These are phyloP conservation scores for Digitonthophagus gazella DNA, from an alignment of 2,888 invertebrate species.

Conservation along the genomic window DNA sequence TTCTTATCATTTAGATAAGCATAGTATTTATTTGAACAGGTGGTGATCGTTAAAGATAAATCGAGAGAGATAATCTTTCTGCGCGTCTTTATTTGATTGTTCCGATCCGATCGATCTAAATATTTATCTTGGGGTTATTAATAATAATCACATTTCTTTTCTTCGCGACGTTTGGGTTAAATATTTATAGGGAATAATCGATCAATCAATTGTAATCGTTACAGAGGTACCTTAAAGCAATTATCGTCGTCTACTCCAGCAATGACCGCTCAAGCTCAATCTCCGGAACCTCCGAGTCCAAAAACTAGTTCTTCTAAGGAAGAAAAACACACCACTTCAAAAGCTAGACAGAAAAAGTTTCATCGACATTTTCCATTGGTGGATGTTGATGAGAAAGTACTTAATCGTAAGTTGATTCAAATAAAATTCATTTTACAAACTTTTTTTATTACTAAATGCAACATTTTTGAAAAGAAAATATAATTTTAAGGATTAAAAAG, in stretches of 20 bases:
- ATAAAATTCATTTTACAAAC: background rate
- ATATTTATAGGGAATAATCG: too few species aligned
- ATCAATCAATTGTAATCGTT: constrained; percentile 29
- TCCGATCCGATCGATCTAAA: background rate
- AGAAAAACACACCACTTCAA: constrained; percentile 55
- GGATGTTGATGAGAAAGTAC: constrained; percentile 77
- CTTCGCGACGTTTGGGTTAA: too few species aligned
- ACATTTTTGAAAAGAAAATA: too few species aligned
- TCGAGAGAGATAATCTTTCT: background rate
- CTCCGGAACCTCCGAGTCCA: constrained; percentile 50
- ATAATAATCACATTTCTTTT: too few species aligned
- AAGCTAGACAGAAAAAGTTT: constrained; percentile 84
- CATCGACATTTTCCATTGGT: constrained; percentile 84
- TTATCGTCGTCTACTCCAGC: constrained; percentile 58
- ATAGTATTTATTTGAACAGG: too few species aligned
- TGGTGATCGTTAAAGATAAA: too few species aligned
- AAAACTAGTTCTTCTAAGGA: constrained; percentile 36
- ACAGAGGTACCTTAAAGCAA: constrained; percentile 60
- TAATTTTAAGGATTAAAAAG: too few species aligned
- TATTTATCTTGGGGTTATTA: background rate
- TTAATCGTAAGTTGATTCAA: constrained; percentile 68
- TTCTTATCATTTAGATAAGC: too few species aligned
- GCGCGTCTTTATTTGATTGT: background rate
- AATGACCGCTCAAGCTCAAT: constrained; percentile 51
- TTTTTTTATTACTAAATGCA: constrained; percentile 16